These are phyloP conservation scores for Grammomys surdaster DNA, from an alignment of 2,113 vertebrate genomes.

Conservation along the genomic window DNA sequence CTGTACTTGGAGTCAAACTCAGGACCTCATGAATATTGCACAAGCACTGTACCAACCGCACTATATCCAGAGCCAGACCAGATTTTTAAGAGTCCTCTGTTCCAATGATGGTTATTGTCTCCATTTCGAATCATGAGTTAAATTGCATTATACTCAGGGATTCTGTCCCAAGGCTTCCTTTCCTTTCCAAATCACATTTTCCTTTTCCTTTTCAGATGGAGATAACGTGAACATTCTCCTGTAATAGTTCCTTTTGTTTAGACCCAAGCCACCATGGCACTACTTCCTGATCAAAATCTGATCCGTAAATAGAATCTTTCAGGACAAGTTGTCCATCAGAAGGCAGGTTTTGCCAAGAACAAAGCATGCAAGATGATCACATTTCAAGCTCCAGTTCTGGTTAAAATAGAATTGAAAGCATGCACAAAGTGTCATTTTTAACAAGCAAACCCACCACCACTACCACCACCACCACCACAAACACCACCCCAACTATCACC, in stretches of 20 bases:
- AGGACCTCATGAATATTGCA: background rate
- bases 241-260: constrained; percentile 76
- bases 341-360: constrained; percentile 34
- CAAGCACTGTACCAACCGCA: background rate
- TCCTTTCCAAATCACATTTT: constrained; percentile 68
- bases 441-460: constrained; percentile 47
- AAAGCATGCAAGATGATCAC: constrained; percentile 69
- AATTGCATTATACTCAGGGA: background rate
- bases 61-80: background rate
- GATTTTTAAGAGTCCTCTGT: background rate
- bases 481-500: no score
- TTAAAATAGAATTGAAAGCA: constrained; percentile 79
- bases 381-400: constrained; percentile 80
- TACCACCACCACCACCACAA: no score
- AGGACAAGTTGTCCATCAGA: constrained; percentile 39
- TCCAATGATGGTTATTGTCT: background rate
- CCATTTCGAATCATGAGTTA: constrained; percentile 38
- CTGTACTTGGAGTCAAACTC: background rate
- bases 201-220: constrained; percentile 1
- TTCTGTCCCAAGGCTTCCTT: constrained; percentile 48
- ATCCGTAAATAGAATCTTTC: constrained; percentile 39
- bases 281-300: constrained; percentile 81
- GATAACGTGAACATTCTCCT: constrained; percentile 13
- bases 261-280: constrained; percentile 78
- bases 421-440: constrained; percentile 69